A percentile compares a stretch with the other conserved stretches of the same genome.
phyloP scores from a whole-genome alignment of 2,888 invertebrate species.

The Drosophila monieri region DNA sequence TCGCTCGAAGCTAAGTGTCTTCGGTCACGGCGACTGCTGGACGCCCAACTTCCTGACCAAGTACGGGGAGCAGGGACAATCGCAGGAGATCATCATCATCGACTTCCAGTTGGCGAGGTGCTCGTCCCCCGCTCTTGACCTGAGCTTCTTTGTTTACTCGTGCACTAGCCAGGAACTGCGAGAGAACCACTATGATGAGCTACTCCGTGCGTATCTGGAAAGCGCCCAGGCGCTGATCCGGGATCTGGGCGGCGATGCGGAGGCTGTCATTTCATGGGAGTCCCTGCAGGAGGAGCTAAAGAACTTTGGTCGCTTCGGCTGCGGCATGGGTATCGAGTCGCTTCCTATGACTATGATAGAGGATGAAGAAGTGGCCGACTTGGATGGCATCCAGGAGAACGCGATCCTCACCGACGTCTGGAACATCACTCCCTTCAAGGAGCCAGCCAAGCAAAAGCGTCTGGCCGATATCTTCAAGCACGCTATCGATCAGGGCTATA shows the following conservation, averaged over 20 bases:
- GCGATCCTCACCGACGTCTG: slow-evolving; percentile 86
- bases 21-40: slow-evolving; percentile 91
- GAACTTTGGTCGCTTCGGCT: slow-evolving; percentile 84
- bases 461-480: slow-evolving; percentile 88
- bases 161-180: slow-evolving; percentile 87
- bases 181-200: slow-evolving; percentile 85
- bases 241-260: slow-evolving; percentile 87
- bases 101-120: slow-evolving; percentile 88
- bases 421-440: slow-evolving; percentile 87
- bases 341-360: slow-evolving; percentile 85
- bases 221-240: slow-evolving; percentile 85
- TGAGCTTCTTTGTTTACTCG: slow-evolving; percentile 86
- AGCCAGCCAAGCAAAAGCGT: slow-evolving; percentile 86
- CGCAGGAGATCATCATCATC: slow-evolving; percentile 85
- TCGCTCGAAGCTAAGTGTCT: slow-evolving; percentile 85
- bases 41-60: slow-evolving; percentile 89
- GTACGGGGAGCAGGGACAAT: slow-evolving; percentile 65
- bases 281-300: slow-evolving; percentile 83
- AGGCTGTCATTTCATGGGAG: slow-evolving; percentile 84
- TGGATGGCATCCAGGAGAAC: slow-evolving; percentile 82
- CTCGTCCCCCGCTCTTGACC: slow-evolving; percentile 77
- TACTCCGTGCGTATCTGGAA: slow-evolving; percentile 85
- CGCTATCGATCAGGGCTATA: slow-evolving; percentile 87
- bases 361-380: slow-evolving; percentile 85
- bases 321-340: slow-evolving; percentile 86